These are phyloP conservation scores for Opisthograptis luteolata DNA, from an alignment of 2,888 invertebrate genomes.

Conservation along the genomic window DNA sequence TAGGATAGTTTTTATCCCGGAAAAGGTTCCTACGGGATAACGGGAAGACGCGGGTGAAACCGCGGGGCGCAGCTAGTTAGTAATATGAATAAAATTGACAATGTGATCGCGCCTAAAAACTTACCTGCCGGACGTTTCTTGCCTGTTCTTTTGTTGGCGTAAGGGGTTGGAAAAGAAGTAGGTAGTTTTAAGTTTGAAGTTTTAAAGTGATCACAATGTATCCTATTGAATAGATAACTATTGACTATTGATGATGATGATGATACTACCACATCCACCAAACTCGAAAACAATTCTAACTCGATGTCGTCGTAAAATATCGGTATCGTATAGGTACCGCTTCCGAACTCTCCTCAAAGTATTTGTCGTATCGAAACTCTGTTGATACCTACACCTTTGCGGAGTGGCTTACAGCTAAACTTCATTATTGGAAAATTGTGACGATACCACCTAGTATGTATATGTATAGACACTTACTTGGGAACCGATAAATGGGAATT, in stretches of 20 bases:
- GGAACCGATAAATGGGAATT: neutral
- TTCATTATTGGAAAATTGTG: constrained; percentile 12
- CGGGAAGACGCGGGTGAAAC: too few relatives aligned
- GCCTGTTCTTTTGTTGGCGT: too few relatives aligned
- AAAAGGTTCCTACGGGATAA: too few relatives aligned
- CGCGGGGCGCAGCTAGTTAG: too few relatives aligned
- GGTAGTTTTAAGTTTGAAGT: too few relatives aligned
- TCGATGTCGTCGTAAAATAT: neutral
- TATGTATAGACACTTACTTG: neutral
- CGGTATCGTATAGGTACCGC: neutral
- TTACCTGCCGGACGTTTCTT: too few relatives aligned
- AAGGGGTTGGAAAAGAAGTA: neutral
- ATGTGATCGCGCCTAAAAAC: too few relatives aligned
- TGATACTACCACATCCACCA: neutral
- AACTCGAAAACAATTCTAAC: neutral
- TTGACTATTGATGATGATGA: too few relatives aligned
- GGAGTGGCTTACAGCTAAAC: constrained; percentile 14
- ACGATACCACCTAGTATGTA: neutral
- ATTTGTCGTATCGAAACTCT: neutral
- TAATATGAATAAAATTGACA: too few relatives aligned
- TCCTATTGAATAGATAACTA: too few relatives aligned
- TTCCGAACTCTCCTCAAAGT: constrained; percentile 3
- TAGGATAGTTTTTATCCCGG: too few relatives aligned
- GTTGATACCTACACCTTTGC: neutral
- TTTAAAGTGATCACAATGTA: too few relatives aligned